Evolutionary conservation across 2,888 invertebrate genomes (phyloP), one percentile per base, ranked within the genome.

Genomic region (Hartigia nigra): DNA sequence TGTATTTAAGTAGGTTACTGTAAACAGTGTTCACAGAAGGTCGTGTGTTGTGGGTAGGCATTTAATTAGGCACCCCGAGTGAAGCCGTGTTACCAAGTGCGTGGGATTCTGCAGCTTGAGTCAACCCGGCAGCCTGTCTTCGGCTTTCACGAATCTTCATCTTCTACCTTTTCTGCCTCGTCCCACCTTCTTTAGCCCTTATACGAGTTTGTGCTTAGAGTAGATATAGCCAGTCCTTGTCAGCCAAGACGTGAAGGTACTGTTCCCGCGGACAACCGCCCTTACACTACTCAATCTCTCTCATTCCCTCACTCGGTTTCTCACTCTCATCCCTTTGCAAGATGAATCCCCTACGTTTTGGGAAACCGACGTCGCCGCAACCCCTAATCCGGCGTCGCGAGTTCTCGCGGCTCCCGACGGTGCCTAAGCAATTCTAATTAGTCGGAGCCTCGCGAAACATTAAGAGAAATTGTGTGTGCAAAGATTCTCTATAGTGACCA

Each of bases 51-150:
- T 83, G 84, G 81, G 81, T 83, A 85, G 82, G 81, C 84, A 82
- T 82, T 86, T 86, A 86, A 86, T 86, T 86, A 86, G 84, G 81
- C 84, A 80, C 81, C 80, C 78, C 77, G 78, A 75, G 75, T 23
- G 31, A 55, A 72, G 72, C 31, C 31, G 75, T 36, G 79, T 77
- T 77, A 36, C 77, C 77, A 75, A 79, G 74, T 79, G 81, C 84
- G 84, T 84, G 86, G 83, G 84, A 86, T 79, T 81, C 81, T 78
- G 80, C 83, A 82, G 84, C 83, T 86, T 86, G 84, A 84, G 80
- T 84, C 86, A 86, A 86, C 85, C 12, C 12, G 23, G 31, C 31
- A 34, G 79, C 77, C 79, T 79, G 55, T 55, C 23, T 55, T 55
- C 76, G 77, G 79, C 77, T 79, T 77, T 79, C 75, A 72, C 75